Conservation (phyloP, 2,113 vertebrate genomes). For the Oncorhynchus keta region DNA sequence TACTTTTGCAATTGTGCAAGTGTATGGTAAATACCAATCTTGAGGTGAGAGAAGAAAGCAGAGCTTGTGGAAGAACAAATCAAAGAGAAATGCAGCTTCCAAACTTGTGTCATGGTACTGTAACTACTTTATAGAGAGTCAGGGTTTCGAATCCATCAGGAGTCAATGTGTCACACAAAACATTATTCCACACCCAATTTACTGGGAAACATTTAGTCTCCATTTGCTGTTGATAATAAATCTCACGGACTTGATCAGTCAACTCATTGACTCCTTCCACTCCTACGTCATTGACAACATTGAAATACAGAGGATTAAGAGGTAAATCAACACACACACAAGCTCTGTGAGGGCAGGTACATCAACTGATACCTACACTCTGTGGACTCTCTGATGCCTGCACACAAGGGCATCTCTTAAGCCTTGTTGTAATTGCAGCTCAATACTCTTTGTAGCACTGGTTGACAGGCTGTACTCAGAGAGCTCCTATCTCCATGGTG, state of each 20-base stretch:
- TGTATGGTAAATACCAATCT: too few species aligned
- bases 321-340: conserved; percentile 67
- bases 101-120: too few species aligned
- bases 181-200: too few species aligned
- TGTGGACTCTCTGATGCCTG: conserved; percentile 41
- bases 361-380: conserved; percentile 48
- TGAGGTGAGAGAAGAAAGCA: too few species aligned
- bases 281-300: conserved; percentile 43
- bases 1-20: too few species aligned
- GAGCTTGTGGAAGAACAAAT: too few species aligned
- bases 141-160: too few species aligned
- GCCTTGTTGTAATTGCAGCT: conserved; percentile 11
- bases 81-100: too few species aligned
- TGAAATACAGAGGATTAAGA: conserved; percentile 63
- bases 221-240: conserved; percentile 42
- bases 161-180: not conserved
- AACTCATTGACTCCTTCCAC: conserved; percentile 27
- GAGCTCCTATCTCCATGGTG: not conserved
- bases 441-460: conserved; percentile 5
- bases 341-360: conserved; percentile 35
- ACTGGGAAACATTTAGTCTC: conserved; percentile 40
- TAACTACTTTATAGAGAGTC: too few species aligned
- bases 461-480: conserved; percentile 15
- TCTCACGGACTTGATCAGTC: not conserved
- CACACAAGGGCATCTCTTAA: conserved; percentile 27